Evolutionary conservation across 2,888 invertebrate genomes (phyloP), one percentile per base, ranked within the genome.

Genomic region (Campoplex capitator): DNA sequence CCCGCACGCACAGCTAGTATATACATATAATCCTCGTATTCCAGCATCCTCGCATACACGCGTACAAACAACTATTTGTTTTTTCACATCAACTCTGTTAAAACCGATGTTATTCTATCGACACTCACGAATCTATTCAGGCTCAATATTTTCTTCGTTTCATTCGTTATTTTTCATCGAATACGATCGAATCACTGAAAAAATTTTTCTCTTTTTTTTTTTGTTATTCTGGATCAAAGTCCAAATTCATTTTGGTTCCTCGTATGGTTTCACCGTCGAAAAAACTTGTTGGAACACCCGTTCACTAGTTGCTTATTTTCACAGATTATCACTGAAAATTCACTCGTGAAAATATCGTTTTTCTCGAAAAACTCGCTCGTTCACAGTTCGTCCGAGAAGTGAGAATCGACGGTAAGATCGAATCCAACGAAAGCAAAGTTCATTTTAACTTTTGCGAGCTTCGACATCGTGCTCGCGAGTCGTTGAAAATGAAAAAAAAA

Each of bases 401-500:
- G n/a, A 23, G 9, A 18, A 11, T 35, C 11, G 8, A 38, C 6
- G 38, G 23, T 11, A 13, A 11, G 18, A 56, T 74, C 16, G 13
- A 16, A 32, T 28, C 16, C 11, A 18, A 23, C 56, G 8, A 23
- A 56, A 18, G 6, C 51, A 67, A 67, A 6, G 23, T 51, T 13
- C 35, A 67, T 35, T 51, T 65, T n/a, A 13, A 11, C 11, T 45
- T 13, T 45, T 3, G 2, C 45, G 2, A 13, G 45, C 2, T 62
- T 62, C 18, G 16, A 56, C 16, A 56, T 48, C 35, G 45, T 68
- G n/a, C 42, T 2, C 38, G 38, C 2, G 2, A 13, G 38, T 18
- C 62, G 11, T 28, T 54, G 71, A 83, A 38, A 38, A 38, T 38
- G 23, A 23, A 23, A 23, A 35, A 51, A 38, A 62, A 81, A 71